phyloP scores from a whole-genome alignment of 2,888 invertebrate species.

The Brachycybe producta region DNA sequence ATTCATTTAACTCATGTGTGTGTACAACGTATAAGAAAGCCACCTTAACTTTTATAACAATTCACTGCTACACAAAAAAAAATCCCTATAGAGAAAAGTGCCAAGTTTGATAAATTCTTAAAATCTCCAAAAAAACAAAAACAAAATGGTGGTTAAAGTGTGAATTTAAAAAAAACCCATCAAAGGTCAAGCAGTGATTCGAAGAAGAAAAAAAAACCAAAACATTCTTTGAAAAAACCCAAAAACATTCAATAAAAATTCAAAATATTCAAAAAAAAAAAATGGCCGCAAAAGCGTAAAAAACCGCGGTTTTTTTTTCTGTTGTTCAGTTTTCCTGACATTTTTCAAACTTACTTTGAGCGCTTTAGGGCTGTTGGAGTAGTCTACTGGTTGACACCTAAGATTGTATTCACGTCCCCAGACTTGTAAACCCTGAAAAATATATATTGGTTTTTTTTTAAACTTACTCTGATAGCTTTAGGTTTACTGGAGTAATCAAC shows the following conservation, averaged over 20 bases:
- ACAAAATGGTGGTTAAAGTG: too few species aligned
- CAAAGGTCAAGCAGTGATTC: too few species aligned
- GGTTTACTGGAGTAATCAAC: constrained; percentile 56
- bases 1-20: too few species aligned
- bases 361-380: constrained; percentile 50
- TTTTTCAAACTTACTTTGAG: constrained; percentile 51
- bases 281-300: background rate
- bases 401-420: constrained; percentile 57
- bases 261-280: too few species aligned
- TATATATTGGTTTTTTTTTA: constrained; percentile 15
- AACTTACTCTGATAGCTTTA: constrained; percentile 56
- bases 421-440: constrained; percentile 18
- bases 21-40: too few species aligned
- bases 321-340: too few species aligned
- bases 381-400: constrained; percentile 65
- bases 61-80: too few species aligned
- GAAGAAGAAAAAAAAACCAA: constrained; percentile 1
- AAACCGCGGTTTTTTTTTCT: background rate
- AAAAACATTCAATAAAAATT: constrained; percentile 1
- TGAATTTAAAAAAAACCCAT: too few species aligned
- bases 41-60: too few species aligned
- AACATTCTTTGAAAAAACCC: constrained; percentile 1
- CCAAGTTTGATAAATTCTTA: too few species aligned
- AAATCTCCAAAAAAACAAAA: too few species aligned
- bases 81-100: too few species aligned